Base-by-base conservation (phyloP, 2,113 vertebrate species). In the Hippocampus comes region DNA sequence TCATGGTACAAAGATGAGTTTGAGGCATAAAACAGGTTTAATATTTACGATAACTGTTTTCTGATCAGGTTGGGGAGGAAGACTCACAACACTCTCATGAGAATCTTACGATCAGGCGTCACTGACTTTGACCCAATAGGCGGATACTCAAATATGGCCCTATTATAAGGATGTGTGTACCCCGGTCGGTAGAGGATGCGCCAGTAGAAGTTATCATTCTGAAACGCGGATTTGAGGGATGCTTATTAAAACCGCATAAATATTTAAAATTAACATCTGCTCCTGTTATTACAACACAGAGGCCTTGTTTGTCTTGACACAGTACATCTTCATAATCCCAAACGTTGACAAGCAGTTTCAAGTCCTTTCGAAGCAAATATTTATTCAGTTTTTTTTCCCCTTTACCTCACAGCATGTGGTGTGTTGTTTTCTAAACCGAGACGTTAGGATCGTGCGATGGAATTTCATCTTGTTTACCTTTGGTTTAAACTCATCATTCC, bases 301-400 rank as follows among this genome's bases (percentile, higher is more conserved):
- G 25, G 64, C 12, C 51, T 25, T 71, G 73, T 82, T 83, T 70
- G 72, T 80, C 64, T 73, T 46, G 17, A 67, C 20, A 43, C 18
- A 23, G 12, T 14, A 63, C 20, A 63, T 60, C n/a, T 72, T 14
- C 68, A 30, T 17, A 3, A 74, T 78, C 78, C 65, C 53, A 42
- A n/a, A 60, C 2, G 75, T 78, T 69, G 57, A 75, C 72, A 78
- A 72, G 63, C 30, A 57, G 23, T 1, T 38, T 70, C 46, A 30
- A 66, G 59, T 25, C 53, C 15, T 34, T 53, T 9, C 15, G 6
- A 20, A 74, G 60, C 20, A 63, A 70, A 70, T 43, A 20, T 27
- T 55, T 75, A 55, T 38, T 71, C 25, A 4, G 30, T 55, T 8
- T 21, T 23, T 43, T 15, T 34, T 21, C 49, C 1, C 34, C n/a